A percentile compares a stretch with the other conserved stretches of the same genome.
These are phyloP conservation scores for Heliothis peltigera DNA, from an alignment of 2,888 invertebrate genomes.

Conservation along the genomic window DNA sequence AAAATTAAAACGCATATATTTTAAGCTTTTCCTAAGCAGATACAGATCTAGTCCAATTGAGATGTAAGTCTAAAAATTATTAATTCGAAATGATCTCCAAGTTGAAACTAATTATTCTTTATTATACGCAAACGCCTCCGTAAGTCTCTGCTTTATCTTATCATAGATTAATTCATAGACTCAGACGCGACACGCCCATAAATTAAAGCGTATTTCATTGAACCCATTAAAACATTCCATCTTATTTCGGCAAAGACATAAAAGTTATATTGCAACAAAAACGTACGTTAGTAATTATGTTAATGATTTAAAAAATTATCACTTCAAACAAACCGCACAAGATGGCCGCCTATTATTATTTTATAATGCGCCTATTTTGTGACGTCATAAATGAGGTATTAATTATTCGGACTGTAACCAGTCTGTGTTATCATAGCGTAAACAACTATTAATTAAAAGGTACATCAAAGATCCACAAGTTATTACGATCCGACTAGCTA, in stretches of 20 bases:
- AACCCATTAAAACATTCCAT: slow-evolving; percentile 59
- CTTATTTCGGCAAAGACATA: slow-evolving; percentile 61
- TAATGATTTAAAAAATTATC: slow-evolving; percentile 63
- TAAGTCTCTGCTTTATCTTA: slow-evolving; percentile 36
- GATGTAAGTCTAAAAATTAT: slow-evolving; percentile 44
- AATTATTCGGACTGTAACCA: slow-evolving; percentile 73
- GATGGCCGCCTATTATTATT: slow-evolving; percentile 62
- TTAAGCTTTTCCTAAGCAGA: slow-evolving; percentile 6
- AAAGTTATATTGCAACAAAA: slow-evolving; percentile 49
- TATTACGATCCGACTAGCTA: slow-evolving; percentile 48
- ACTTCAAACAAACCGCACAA: slow-evolving; percentile 63
- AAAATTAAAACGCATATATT: slow-evolving; percentile 16
- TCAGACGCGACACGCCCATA: slow-evolving; percentile 55
- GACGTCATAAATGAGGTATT: slow-evolving; percentile 79
- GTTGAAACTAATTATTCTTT: slow-evolving; percentile 41
- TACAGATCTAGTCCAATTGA: slow-evolving; percentile 38
- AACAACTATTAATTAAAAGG: slow-evolving; percentile 73
- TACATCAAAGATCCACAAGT: slow-evolving; percentile 57
- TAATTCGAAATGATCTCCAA: slow-evolving; percentile 40
- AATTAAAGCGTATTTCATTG: slow-evolving; percentile 57
- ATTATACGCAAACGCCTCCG: slow-evolving; percentile 48
- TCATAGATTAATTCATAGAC: slow-evolving; percentile 55
- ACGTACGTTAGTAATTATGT: slow-evolving; percentile 61
- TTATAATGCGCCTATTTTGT: slow-evolving; percentile 60
- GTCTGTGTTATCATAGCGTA: slow-evolving; percentile 69